Percentiles rank a stretch among this genome's conserved stretches.
Conservation (phyloP, 2,797 vertebrate species). For the Mus minutoides region DNA sequence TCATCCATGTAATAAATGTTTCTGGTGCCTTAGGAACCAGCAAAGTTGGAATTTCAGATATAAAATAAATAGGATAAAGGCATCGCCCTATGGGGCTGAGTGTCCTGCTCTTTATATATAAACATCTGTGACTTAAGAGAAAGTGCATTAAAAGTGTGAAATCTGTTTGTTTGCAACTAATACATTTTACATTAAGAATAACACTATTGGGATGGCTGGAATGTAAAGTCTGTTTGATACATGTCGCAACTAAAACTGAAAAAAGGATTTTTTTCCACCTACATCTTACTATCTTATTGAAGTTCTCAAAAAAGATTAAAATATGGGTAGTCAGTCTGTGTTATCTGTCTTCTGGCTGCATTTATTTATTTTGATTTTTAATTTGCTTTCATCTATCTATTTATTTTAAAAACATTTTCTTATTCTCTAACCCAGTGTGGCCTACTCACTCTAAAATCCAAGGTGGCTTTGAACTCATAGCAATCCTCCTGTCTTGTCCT, state of each 20-base stretch:
- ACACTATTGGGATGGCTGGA: constrained; percentile 5
- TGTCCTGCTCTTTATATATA: not conserved
- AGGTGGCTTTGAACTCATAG: not conserved
- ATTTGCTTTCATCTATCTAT: not conserved
- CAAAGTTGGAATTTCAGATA: not conserved
- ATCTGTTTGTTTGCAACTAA: constrained; percentile 34
- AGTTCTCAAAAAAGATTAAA: constrained; percentile 30
- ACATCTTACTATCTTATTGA: not conserved
- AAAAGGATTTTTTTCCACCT: not conserved
- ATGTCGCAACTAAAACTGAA: not conserved
- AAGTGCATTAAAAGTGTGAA: constrained; percentile 22
- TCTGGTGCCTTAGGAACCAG: not conserved
- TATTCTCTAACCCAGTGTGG: not conserved
- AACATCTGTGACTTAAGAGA: constrained; percentile 38
- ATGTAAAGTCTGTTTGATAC: not conserved
- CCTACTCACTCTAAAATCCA: not conserved
- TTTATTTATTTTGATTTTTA: not conserved
- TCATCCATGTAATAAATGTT: not conserved
- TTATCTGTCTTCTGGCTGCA: not conserved
- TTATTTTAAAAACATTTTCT: not conserved
- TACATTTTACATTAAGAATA: constrained; percentile 36
- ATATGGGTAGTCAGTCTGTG: not conserved
- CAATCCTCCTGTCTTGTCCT: not conserved
- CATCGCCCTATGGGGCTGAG: not conserved
- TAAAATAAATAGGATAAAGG: constrained; percentile 33